Evolutionary conservation across 2,888 invertebrate species (phyloP).

Genomic region (Tenthredo distinguenda): DNA sequence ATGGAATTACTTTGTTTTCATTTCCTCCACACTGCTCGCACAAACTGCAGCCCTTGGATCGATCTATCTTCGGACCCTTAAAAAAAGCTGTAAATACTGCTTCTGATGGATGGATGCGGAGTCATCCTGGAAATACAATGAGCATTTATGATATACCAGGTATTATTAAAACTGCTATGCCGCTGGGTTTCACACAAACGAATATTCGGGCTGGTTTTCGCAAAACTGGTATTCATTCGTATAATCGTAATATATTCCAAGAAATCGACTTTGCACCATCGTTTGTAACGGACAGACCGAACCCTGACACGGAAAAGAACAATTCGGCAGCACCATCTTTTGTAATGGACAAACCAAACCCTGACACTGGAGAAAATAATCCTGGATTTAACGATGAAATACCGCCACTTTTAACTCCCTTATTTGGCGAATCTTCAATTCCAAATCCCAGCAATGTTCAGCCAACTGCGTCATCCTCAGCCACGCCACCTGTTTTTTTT

Average conservation of each 20-base stretch:
- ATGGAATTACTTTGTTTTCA: constrained; percentile 57
- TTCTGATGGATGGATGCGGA: constrained; percentile 56
- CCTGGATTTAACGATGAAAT: constrained; percentile 50
- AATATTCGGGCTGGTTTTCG: constrained; percentile 60
- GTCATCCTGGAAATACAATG: constrained; percentile 56
- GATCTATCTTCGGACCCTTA: constrained; percentile 56
- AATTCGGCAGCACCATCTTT: constrained; percentile 48
- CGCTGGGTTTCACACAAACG: constrained; percentile 50
- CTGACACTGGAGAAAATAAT: constrained; percentile 52
- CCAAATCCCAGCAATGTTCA: constrained; percentile 39
- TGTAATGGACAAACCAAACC: constrained; percentile 57
- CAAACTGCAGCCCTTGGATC: constrained; percentile 57
- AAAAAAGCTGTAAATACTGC: constrained; percentile 54
- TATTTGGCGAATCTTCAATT: constrained; percentile 43
- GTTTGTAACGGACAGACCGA: constrained; percentile 57
- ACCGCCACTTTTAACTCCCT: constrained; percentile 42
- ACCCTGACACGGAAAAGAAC: constrained; percentile 36
- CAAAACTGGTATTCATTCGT: constrained; percentile 56
- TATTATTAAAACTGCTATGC: constrained; percentile 53
- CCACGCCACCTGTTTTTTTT: constrained; percentile 55
- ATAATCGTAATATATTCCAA: constrained; percentile 58
- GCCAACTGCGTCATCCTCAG: constrained; percentile 48
- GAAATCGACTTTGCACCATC: constrained; percentile 58
- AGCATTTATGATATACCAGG: constrained; percentile 56
- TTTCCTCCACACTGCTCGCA: constrained; percentile 57